Base-by-base conservation (phyloP, 1,140 invertebrate genomes). In the Diorhabda elongata region DNA sequence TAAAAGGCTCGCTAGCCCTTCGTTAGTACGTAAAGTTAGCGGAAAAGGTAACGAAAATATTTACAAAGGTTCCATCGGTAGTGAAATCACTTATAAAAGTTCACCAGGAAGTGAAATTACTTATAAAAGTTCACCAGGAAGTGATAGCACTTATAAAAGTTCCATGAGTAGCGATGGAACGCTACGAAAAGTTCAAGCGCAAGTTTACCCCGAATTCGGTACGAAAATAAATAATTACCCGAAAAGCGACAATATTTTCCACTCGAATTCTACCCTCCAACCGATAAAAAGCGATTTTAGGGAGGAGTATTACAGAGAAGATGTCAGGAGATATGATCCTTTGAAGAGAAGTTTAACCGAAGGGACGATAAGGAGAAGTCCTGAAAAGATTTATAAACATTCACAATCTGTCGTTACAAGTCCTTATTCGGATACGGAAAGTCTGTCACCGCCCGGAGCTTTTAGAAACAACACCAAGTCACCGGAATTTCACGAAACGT, bases 1-100 rank as follows among this genome's bases (percentile, higher is more conserved):
- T 70, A 84, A 86, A 77, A 87, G 88, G 71, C 85, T 92, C 41
- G 88, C 90, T 70, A 91, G 90, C 74, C 91, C 91, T 9, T 89
- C 90, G 71, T 81, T 92, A 72, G 90, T 92, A 69, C 84, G 91
- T 26, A 90, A 90, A 73, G 89, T 88, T 2, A 83, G 83, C 57
- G 81, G 58, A 7, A 42, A 52, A 52, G 47, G 47, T 52, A 52
- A 52, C 47, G 47, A 52, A 8, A n/a, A n/a, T 6, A 52, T 52
- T 2, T 52, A 52, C 47, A 52, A 52, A 52, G 3, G 47, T 4
- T 52, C 47, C n/a, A 6, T 9, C 47, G n/a, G 47, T 52, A 52
- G 47, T 4, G 47, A 52, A 2, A 9, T 6, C 59, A 43, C 42
- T 3, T 42, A 61, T 42, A 61, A 61, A 42, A 61, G 59, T 4